Evolutionary conservation across 2,113 vertebrate species (phyloP).

Genomic region (Leucopsar rothschildi): DNA sequence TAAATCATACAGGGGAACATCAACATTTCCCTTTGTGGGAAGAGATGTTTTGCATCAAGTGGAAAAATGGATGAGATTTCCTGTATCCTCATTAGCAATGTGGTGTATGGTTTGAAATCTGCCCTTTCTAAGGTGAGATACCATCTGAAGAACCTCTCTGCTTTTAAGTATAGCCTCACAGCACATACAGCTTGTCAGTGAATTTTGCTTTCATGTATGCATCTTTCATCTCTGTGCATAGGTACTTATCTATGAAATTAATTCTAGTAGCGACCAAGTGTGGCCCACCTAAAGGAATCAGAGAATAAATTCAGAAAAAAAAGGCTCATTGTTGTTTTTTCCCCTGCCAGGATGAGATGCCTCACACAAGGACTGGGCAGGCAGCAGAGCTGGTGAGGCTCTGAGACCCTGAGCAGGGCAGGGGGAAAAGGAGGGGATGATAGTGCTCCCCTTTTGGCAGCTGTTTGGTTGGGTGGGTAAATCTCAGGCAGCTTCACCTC

Average conservation of each 20-base stretch:
- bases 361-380: not conserved
- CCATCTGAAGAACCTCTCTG: not conserved
- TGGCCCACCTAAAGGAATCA: not conserved
- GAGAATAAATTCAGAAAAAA: not conserved
- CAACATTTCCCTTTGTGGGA: conserved; percentile 24
- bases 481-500: not conserved
- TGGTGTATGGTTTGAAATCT: not conserved
- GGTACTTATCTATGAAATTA: not conserved
- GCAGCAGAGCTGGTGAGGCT: not conserved
- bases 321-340: not conserved
- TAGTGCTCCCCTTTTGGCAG: not conserved
- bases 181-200: not conserved
- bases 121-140: conserved; percentile 26
- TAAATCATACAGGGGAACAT: conserved; percentile 17
- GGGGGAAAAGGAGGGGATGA: not conserved
- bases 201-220: not conserved
- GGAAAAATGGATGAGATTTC: conserved; percentile 51
- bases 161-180: conserved; percentile 24
- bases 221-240: conserved; percentile 17
- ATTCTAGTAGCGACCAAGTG: not conserved
- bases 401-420: not conserved
- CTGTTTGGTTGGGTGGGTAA: not conserved
- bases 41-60: conserved; percentile 40
- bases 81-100: conserved; percentile 38
- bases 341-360: not conserved